phyloP scores from a whole-genome alignment of 2,113 vertebrate genomes.

The Picathartes gymnocephalus region DNA sequence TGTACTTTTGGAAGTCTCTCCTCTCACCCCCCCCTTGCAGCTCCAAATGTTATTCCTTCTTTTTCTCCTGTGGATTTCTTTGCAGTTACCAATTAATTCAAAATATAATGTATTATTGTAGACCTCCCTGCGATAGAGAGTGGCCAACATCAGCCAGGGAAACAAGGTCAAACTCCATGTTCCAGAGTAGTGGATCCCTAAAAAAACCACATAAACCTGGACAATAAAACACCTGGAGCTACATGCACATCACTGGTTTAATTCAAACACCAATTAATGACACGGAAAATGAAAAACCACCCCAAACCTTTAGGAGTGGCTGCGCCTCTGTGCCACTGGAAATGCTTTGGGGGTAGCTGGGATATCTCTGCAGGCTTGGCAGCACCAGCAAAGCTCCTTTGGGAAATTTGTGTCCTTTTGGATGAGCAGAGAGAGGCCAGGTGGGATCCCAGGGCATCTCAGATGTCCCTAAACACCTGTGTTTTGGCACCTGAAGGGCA shows the following conservation, averaged over 20 bases:
- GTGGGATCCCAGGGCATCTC: not conserved
- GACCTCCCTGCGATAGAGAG: not conserved
- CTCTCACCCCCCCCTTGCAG: not conserved
- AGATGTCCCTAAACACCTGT: not conserved
- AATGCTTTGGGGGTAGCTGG: not conserved
- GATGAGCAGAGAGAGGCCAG: not conserved
- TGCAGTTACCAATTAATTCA: not conserved
- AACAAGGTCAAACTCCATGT: not conserved
- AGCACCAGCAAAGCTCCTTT: not conserved
- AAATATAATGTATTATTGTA: not conserved
- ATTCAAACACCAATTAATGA: not conserved
- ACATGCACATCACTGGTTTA: not conserved
- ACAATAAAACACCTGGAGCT: constrained; percentile 32
- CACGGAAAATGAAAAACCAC: not conserved
- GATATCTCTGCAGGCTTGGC: not conserved
- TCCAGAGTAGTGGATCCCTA: not conserved
- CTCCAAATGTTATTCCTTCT: not conserved
- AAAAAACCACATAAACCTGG: constrained; percentile 3
- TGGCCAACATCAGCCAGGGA: not conserved
- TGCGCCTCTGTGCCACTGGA: not conserved
- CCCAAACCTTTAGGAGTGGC: not conserved
- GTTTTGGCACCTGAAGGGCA: not conserved
- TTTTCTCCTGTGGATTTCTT: not conserved
- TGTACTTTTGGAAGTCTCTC: not conserved
- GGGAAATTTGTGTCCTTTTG: not conserved